Conservation (phyloP, 2,888 invertebrate species). For the Rotaria sp. region DNA sequence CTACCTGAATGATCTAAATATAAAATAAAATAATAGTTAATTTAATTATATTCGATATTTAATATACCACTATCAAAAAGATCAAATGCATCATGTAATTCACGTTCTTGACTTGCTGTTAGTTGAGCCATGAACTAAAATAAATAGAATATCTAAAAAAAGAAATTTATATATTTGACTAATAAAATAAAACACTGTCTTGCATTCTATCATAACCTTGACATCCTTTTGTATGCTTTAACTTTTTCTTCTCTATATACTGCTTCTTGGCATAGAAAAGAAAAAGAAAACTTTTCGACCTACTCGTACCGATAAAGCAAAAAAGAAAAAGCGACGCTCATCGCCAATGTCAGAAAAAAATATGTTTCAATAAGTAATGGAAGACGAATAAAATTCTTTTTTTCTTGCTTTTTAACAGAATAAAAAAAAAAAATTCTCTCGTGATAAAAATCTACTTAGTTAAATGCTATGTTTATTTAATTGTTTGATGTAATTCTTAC, state of each 20-base stretch:
- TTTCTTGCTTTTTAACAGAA: too few species aligned
- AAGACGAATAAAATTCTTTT: too few species aligned
- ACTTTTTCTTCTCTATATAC: background rate
- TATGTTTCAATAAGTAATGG: too few species aligned
- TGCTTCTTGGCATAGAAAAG: background rate
- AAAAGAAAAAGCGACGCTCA: background rate
- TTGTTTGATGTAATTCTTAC: too few species aligned
- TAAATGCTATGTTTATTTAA: too few species aligned
- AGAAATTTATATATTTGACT: background rate
- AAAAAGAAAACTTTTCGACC: background rate
- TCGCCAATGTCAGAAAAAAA: background rate
- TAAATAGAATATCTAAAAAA: background rate
- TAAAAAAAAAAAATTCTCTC: too few species aligned
- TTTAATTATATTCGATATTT: background rate
- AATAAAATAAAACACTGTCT: background rate
- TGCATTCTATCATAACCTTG: background rate
- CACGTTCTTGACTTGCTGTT: constrained; percentile 14
- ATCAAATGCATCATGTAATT: constrained; percentile 36
- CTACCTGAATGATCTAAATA: background rate
- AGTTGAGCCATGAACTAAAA: background rate
- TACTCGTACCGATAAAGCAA: too few species aligned
- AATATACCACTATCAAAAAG: constrained; percentile 32
- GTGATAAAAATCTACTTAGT: too few species aligned
- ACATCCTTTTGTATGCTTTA: background rate
- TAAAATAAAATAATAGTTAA: background rate